Base-by-base conservation (phyloP, 2,888 invertebrate species). In the Myopa testacea region DNA sequence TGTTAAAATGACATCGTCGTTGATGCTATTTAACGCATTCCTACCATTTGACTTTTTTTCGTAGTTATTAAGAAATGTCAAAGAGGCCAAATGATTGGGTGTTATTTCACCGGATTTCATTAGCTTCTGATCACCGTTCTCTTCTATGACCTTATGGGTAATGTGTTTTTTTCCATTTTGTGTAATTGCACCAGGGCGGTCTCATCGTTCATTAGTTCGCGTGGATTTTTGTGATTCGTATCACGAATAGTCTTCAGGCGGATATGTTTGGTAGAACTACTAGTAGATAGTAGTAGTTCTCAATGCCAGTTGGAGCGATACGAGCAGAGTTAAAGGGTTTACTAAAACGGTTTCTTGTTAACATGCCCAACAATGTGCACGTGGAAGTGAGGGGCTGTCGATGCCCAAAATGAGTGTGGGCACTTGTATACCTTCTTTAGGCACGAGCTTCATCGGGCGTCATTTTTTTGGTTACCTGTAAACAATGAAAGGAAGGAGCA, bases 281-380 rank as follows among this genome's bases (percentile, higher is more conserved):
- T 26, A 26, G 26, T 26, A 26, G 26, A 26, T 26, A 26, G 26
- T 26, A 26, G 26, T 26, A 98, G 96, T 90, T 98, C 98, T 96
- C 97, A 98, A 81, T 97, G 93, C 97, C 98, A 98, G 87, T 98
- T 98, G 45, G 97, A 97, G 83, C 96, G 94, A 87, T 97, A 96
- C 75, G 95, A 94, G 90, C 98, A 98, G 19, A 96, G 91, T 1
- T 98, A 97, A 90, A 26, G 26, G 26, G 26, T 26, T 26, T 98
- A 98, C 89, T 97, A 96, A 88, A 97, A 98, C 0, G 98, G 98
- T 87, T 97, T 96, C 87, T 95, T 95, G 89, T 97, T 97, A 82
- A 96, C 91, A 89, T 97, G 97, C 2, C 96, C 96, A 14, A 97
- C 96, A 83, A 97, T 96, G 88, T 97, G 97, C 5, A 97, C 96